A percentile compares a stretch with the other conserved stretches of the same genome.
phyloP scores from a whole-genome alignment of 2,113 vertebrate genomes.

The Pogonocichla stellata region DNA sequence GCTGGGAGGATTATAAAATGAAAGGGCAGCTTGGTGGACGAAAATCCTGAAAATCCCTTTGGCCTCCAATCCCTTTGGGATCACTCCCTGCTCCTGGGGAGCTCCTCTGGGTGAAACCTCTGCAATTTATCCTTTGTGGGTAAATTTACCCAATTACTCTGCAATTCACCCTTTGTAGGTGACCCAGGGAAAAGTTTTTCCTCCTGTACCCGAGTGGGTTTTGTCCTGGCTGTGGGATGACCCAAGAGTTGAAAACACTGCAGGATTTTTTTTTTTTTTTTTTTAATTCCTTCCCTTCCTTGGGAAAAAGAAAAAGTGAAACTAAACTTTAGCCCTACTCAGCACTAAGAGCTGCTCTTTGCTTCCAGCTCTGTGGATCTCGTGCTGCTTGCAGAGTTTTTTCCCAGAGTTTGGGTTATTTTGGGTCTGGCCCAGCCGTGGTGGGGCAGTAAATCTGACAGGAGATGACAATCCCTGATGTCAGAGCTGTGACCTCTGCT shows the following conservation, averaged over 20 bases:
- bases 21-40: neutral
- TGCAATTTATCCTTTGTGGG: neutral
- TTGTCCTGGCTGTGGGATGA: neutral
- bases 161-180: too few species aligned
- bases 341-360: neutral
- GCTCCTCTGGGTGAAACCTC: neutral
- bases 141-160: neutral
- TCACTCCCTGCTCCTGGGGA: neutral
- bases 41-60: neutral
- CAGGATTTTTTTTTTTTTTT: neutral
- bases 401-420: neutral
- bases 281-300: neutral
- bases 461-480: neutral
- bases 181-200: conserved; percentile 45
- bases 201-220: neutral
- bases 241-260: neutral
- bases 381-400: neutral
- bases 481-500: neutral
- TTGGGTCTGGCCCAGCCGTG: neutral
- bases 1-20: neutral
- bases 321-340: conserved; percentile 29
- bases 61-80: neutral
- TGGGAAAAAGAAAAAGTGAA: conserved; percentile 54
- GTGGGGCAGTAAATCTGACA: neutral
- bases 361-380: neutral